Percentiles rank a stretch among this genome's conserved stretches.
Evolutionary conservation across 2,797 vertebrate species (phyloP).

Genomic region (Myotis findleyi): DNA sequence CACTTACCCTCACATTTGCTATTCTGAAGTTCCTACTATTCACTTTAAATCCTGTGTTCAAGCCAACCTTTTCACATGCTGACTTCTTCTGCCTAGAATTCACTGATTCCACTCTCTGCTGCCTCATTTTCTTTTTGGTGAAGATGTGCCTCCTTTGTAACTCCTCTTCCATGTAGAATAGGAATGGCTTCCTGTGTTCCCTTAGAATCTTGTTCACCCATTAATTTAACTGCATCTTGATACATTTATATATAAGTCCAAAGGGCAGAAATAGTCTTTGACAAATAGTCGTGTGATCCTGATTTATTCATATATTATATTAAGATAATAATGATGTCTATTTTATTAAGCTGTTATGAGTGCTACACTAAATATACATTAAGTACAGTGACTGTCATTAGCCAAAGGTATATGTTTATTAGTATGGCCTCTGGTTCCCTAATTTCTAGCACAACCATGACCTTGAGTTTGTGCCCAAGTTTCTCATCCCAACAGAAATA

Average conservation of each 20-base stretch:
- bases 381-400: neutral
- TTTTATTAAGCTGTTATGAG: neutral
- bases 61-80: neutral
- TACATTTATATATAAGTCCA: neutral
- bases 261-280: neutral
- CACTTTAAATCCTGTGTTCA: neutral
- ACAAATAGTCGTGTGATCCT: neutral
- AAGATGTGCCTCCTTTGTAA: neutral
- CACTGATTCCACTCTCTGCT: neutral
- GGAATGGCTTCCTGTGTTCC: neutral
- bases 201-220: neutral
- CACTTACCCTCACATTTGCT: neutral
- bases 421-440: neutral
- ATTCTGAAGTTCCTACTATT: neutral
- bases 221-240: neutral
- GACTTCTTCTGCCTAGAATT: neutral
- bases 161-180: neutral
- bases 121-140: neutral
- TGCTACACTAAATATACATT: neutral
- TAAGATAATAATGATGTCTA: neutral
- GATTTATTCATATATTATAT: neutral
- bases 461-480: neutral
- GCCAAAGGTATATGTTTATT: neutral
- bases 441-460: neutral
- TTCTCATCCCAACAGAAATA: neutral